Evolutionary conservation across 2,797 vertebrate genomes (phyloP).

Genomic region (Orientallactaga sibirica): DNA sequence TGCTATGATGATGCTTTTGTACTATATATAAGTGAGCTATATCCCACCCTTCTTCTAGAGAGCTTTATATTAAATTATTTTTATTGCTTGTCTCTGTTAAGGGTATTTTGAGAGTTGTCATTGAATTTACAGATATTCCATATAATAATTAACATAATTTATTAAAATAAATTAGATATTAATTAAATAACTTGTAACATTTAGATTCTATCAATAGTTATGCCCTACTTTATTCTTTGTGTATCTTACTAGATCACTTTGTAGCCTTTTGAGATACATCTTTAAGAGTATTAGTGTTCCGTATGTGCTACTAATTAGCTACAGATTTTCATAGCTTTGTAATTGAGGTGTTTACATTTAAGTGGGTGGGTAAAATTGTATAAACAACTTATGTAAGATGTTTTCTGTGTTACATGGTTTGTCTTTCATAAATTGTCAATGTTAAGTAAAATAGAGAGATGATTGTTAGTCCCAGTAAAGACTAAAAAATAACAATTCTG

Average conservation of each 20-base stretch:
- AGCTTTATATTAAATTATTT: conserved; percentile 68
- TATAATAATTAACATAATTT: conserved; percentile 75
- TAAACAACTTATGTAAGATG: not conserved
- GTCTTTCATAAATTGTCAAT: not conserved
- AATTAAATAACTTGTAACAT: conserved; percentile 65
- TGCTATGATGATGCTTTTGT: no score
- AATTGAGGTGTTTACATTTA: conserved; percentile 14
- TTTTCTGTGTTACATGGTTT: not conserved
- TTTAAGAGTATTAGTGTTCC: not conserved
- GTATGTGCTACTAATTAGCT: not conserved
- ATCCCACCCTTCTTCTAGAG: not conserved
- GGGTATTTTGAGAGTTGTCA: conserved; percentile 80
- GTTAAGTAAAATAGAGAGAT: not conserved
- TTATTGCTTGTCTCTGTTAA: conserved; percentile 68
- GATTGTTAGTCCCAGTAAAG: not conserved
- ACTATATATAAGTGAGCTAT: not conserved
- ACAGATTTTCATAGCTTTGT: conserved; percentile 21
- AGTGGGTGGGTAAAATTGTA: not conserved
- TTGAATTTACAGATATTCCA: conserved; percentile 58
- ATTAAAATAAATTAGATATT: conserved; percentile 60
- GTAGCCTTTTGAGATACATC: not conserved
- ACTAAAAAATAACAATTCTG: not conserved
- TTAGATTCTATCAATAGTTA: conserved; percentile 73
- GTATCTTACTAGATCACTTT: conserved; percentile 17
- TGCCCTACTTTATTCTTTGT: conserved; percentile 56